Conservation (phyloP, 2,888 invertebrate species). For the Stegophylla sp. region DNA sequence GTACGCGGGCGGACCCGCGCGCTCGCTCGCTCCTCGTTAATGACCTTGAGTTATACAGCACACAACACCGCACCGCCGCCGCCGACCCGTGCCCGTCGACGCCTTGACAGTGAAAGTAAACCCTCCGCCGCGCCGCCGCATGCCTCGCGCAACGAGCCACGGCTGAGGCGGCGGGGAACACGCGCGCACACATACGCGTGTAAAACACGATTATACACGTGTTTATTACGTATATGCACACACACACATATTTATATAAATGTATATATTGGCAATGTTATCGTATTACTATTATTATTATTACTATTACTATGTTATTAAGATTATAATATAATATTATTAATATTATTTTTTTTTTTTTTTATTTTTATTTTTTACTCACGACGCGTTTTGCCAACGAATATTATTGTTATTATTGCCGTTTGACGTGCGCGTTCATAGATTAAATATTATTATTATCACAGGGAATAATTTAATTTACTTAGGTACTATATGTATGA, state of each 20-base stretch:
- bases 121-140: constrained; percentile 28
- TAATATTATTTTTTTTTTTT: neutral
- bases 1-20: constrained; percentile 45
- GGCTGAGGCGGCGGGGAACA: too few species aligned
- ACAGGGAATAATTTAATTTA: too few species aligned
- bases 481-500: neutral
- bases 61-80: constrained; percentile 45
- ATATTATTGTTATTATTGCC: constrained; percentile 40
- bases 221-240: too few species aligned
- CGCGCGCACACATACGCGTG: neutral
- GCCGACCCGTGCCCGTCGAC: constrained; percentile 34
- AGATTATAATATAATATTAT: neutral
- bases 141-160: neutral
- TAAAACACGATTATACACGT: neutral
- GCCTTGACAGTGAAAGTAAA: constrained; percentile 60
- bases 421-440: constrained; percentile 50
- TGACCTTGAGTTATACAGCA: constrained; percentile 60
- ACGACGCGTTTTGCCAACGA: constrained; percentile 48
- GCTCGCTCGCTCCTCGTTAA: constrained; percentile 60
- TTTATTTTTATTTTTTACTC: neutral
- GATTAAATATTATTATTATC: too few species aligned
- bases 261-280: neutral
- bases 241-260: too few species aligned
- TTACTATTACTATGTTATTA: neutral
- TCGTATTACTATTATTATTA: neutral